Conservation (phyloP, 2,113 vertebrate species). For the Calyptomena viridis region DNA sequence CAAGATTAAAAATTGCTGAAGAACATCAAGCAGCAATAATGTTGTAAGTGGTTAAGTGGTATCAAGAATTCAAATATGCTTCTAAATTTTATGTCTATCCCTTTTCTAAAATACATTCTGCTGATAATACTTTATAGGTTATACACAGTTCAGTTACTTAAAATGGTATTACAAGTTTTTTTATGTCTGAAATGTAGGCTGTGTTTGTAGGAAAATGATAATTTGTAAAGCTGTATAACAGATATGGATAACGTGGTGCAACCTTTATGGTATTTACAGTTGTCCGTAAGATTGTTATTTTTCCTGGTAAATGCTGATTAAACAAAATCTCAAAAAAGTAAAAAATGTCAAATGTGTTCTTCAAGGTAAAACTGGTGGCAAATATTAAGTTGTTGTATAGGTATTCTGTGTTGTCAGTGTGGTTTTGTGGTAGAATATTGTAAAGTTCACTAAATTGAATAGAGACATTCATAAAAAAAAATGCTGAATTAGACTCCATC, state of each 20-base stretch:
- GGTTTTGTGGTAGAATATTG: neutral
- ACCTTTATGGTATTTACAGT: neutral
- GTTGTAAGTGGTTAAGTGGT: neutral
- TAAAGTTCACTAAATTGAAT: neutral
- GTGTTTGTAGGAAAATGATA: neutral
- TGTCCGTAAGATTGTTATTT: neutral
- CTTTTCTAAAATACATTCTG: neutral
- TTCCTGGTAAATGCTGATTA: neutral
- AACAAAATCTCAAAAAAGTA: neutral
- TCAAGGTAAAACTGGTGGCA: neutral
- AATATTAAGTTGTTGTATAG: neutral
- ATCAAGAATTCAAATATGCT: neutral
- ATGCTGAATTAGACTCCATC: neutral
- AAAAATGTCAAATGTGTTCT: neutral
- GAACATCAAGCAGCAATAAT: neutral
- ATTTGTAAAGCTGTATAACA: neutral
- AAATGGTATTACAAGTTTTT: neutral
- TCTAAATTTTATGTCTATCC: neutral
- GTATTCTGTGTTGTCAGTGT: neutral
- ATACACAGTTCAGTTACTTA: neutral
- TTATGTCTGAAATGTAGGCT: neutral
- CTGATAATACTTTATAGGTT: neutral
- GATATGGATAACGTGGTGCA: neutral
- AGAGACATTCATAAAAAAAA: neutral
- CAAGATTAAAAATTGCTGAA: neutral